Evolutionary conservation across 2,797 vertebrate genomes (phyloP).

Genomic region (Nannoperca obscura): DNA sequence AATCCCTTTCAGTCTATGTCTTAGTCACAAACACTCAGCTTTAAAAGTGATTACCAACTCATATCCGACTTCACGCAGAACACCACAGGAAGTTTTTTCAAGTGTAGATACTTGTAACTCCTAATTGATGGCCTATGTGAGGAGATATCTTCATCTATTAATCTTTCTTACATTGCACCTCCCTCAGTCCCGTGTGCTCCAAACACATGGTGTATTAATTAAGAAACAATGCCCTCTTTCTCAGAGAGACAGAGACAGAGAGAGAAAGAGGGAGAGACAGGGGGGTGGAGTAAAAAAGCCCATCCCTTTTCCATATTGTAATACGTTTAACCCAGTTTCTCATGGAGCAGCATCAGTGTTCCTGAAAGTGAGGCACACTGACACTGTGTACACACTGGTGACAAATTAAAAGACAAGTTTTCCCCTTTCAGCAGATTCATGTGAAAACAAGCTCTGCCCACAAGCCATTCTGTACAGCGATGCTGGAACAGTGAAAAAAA

Average conservation of each 20-base stretch:
- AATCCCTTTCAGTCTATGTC: not conserved
- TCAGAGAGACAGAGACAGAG: slow-evolving; percentile 41
- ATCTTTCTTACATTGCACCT: slow-evolving; percentile 39
- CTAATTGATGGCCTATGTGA: slow-evolving; percentile 34
- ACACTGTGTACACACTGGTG: not conserved
- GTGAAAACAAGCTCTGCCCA: not conserved
- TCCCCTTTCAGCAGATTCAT: not conserved
- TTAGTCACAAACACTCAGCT: slow-evolving; percentile 2
- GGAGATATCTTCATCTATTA: slow-evolving; percentile 27
- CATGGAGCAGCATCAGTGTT: not conserved
- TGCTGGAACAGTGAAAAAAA: no score
- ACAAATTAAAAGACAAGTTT: not conserved
- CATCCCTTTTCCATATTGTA: slow-evolving; percentile 51
- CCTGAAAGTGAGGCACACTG: not conserved
- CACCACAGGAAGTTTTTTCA: not conserved
- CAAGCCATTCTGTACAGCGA: no score
- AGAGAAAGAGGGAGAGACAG: slow-evolving; percentile 13
- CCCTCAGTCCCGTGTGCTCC: slow-evolving; percentile 22
- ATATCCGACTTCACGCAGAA: not conserved
- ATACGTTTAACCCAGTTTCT: slow-evolving; percentile 53
- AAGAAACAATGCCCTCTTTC: slow-evolving; percentile 70
- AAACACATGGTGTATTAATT: slow-evolving; percentile 67
- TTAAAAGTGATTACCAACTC: not conserved
- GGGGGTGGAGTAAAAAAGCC: slow-evolving; percentile 40
- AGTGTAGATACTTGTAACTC: slow-evolving; percentile 26